These are phyloP conservation scores for Benthosema pterotum DNA, from an alignment of 2,797 vertebrate genomes.

Conservation along the genomic window DNA sequence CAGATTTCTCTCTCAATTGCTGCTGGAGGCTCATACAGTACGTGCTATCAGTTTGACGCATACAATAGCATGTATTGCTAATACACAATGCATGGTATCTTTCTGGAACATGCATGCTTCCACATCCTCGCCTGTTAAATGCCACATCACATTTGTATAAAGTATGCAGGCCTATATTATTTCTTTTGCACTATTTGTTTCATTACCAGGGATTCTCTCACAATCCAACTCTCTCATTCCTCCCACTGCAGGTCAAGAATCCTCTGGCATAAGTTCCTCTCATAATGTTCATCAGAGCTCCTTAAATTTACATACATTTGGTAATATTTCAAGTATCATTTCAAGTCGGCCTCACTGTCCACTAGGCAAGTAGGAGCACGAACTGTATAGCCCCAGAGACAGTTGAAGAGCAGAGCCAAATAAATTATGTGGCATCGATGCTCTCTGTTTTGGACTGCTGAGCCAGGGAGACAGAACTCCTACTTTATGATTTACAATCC, in stretches of 20 bases:
- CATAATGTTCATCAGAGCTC: neutral
- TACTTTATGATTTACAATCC: slow-evolving; percentile 51
- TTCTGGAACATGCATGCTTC: slow-evolving; percentile 25
- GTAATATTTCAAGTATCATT: slow-evolving; percentile 42
- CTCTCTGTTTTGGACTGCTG: slow-evolving; percentile 25
- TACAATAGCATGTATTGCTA: slow-evolving; percentile 15
- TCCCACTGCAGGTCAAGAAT: slow-evolving; percentile 14
- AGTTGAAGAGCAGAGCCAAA: slow-evolving; percentile 42
- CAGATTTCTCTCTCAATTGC: neutral
- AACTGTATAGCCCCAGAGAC: slow-evolving; percentile 20
- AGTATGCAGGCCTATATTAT: slow-evolving; percentile 64
- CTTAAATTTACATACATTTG: slow-evolving; percentile 1
- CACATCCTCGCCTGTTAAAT: slow-evolving; percentile 42
- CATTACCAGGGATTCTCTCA: slow-evolving; percentile 48
- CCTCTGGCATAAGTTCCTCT: neutral
- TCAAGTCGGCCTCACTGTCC: slow-evolving; percentile 15
- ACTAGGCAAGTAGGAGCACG: slow-evolving; percentile 8
- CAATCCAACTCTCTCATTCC: slow-evolving; percentile 22
- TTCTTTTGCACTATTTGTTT: slow-evolving; percentile 65
- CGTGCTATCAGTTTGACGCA: neutral
- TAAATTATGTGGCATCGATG: slow-evolving; percentile 37
- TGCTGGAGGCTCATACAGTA: neutral
- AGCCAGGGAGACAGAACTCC: slow-evolving; percentile 32
- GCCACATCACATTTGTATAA: slow-evolving; percentile 39
- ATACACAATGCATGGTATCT: slow-evolving; percentile 30